phyloP scores from a whole-genome alignment of 2,113 vertebrate species.

The Laterallus jamaicensis region DNA sequence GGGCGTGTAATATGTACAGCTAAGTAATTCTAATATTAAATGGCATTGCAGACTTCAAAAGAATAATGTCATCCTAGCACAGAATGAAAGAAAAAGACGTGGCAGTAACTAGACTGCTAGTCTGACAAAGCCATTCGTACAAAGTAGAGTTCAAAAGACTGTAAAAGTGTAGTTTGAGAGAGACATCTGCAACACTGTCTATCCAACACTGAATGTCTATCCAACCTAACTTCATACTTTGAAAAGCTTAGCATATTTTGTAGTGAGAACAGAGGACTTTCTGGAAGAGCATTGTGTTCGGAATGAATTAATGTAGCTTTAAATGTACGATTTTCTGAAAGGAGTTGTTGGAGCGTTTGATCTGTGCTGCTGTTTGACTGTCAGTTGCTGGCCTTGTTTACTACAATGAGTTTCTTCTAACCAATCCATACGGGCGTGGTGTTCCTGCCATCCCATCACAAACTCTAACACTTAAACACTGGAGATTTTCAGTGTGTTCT shows the following conservation, averaged over 20 bases:
- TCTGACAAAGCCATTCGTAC: background rate
- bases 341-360: background rate
- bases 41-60: background rate
- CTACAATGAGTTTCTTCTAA: background rate
- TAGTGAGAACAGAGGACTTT: background rate
- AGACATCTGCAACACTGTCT: background rate
- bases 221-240: background rate
- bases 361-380: background rate
- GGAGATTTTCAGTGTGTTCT: background rate
- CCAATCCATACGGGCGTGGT: background rate
- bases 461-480: background rate
- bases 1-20: background rate
- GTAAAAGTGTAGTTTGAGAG: background rate
- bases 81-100: background rate
- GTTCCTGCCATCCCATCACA: background rate
- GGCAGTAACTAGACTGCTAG: background rate
- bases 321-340: background rate
- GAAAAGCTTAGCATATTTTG: background rate
- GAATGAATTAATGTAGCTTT: background rate
- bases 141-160: background rate
- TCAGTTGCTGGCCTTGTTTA: background rate
- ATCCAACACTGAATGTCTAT: background rate
- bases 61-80: background rate
- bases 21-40: background rate
- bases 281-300: background rate